phyloP scores from a whole-genome alignment of 2,888 invertebrate genomes.

The Tiphia femorata region DNA sequence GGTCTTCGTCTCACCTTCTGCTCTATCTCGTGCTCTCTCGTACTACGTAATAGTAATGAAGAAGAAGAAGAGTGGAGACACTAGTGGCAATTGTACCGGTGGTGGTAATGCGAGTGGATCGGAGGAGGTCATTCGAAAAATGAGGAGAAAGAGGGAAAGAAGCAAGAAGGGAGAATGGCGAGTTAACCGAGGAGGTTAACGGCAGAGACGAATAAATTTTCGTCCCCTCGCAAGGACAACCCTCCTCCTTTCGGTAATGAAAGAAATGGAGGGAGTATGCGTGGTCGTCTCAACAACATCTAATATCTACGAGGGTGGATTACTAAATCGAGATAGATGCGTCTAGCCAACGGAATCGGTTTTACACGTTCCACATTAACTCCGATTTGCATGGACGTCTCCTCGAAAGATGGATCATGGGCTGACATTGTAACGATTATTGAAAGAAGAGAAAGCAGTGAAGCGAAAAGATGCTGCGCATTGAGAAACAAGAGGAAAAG shows the following conservation, averaged over 20 bases:
- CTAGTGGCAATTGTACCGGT: no score
- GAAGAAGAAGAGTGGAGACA: no score
- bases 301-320: conserved; percentile 35
- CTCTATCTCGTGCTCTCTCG: conserved; percentile 38
- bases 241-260: conserved; percentile 34
- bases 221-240: conserved; percentile 19
- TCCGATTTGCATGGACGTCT: no score
- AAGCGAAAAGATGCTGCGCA: no score
- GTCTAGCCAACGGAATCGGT: no score
- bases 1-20: conserved; percentile 36
- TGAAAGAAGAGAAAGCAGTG: no score
- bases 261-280: conserved; percentile 35
- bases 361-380: no score
- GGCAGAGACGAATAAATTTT: conserved; percentile 47
- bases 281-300: conserved; percentile 35
- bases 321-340: no score
- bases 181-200: neutral
- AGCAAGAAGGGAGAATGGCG: no score
- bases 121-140: conserved; percentile 9
- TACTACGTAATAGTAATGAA: conserved; percentile 38
- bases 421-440: no score
- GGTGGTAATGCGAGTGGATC: conserved; percentile 2
- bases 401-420: no score
- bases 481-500: no score
- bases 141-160: conserved; percentile 23